phyloP scores from a whole-genome alignment of 1,140 invertebrate genomes.

The Episyrphus balteatus region DNA sequence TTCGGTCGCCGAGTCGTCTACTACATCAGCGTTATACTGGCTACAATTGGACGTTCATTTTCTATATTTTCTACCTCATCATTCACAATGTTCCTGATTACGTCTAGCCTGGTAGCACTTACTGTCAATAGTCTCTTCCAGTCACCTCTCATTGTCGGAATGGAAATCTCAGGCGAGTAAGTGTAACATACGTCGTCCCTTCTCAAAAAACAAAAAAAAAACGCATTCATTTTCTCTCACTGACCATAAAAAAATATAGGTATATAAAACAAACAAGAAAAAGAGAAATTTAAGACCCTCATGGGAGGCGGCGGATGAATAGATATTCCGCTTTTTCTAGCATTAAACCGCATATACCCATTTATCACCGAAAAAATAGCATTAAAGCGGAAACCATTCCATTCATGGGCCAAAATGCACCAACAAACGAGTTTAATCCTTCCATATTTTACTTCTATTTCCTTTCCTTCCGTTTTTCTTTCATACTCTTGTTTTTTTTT shows the following conservation, averaged over 20 bases:
- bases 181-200: slow-evolving; percentile 10
- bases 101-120: slow-evolving; percentile 36
- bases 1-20: slow-evolving; percentile 40
- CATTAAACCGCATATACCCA: too few species aligned
- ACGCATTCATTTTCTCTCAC: not conserved
- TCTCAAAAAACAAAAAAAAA: too few species aligned
- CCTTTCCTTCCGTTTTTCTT: not conserved
- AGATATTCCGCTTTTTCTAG: too few species aligned
- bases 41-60: slow-evolving; percentile 34
- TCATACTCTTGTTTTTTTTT: slow-evolving; percentile 1
- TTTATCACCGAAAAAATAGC: too few species aligned
- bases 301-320: too few species aligned
- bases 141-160: slow-evolving; percentile 40
- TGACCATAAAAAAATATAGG: not conserved
- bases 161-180: slow-evolving; percentile 38
- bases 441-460: not conserved
- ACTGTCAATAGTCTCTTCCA: slow-evolving; percentile 40
- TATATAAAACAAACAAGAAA: too few species aligned
- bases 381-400: too few species aligned
- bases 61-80: slow-evolving; percentile 36
- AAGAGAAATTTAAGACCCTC: too few species aligned
- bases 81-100: slow-evolving; percentile 38
- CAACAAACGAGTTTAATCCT: too few species aligned
- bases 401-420: too few species aligned
- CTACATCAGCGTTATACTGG: slow-evolving; percentile 36